Base-by-base conservation (phyloP, 2,797 vertebrate species). In the Gymnodraco acuticeps region DNA sequence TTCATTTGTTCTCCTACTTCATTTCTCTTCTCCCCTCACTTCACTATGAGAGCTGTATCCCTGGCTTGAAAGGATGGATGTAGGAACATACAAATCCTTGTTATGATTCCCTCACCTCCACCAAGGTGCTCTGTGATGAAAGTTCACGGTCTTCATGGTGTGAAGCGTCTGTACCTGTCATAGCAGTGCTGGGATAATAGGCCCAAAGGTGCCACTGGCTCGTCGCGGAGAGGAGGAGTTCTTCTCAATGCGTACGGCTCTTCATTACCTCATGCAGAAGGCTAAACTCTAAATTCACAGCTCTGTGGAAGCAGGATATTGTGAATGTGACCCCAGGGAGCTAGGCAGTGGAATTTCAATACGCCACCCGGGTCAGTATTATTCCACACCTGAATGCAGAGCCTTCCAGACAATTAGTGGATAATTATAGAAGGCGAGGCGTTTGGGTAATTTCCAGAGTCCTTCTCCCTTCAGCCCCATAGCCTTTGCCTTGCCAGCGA, bases 321-420 rank as follows among this genome's bases (percentile, higher is more conserved):
- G 72, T 86, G 82, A 92, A 86, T 74, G 83, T 83, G 88, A 91
- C 92, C 92, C 89, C 70, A 3, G 89, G 91, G 93, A 92, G 84
- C 55, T 16, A 50, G 58, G 81, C 58, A 20, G 81, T 48, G 64
- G 90, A 92, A 93, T 93, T 92, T 92, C 92, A 92, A 86, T 86
- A 83, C 59, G 53, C 83, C 83, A 79, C 73, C 70, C 72, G n/a
- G 79, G 89, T 81, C 85, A 75, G 87, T 90, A 90, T 92, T 90
- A 91, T 92, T 94, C 91, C 87, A 88, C 89, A 91, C 89, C 89
- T 93, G 91, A 94, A 93, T 90, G 83, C 90, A 64, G 90, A 84
- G 84, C 89, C 92, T 92, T 89, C 88, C 82, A 91, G 91, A 94
- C 92, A 95, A 94, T 95, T 94, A 95, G 94, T 75, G 87, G 77